Evolutionary conservation across 2,113 vertebrate species (phyloP), one percentile per base, ranked within the genome.

Genomic region (Narcine bancroftii): DNA sequence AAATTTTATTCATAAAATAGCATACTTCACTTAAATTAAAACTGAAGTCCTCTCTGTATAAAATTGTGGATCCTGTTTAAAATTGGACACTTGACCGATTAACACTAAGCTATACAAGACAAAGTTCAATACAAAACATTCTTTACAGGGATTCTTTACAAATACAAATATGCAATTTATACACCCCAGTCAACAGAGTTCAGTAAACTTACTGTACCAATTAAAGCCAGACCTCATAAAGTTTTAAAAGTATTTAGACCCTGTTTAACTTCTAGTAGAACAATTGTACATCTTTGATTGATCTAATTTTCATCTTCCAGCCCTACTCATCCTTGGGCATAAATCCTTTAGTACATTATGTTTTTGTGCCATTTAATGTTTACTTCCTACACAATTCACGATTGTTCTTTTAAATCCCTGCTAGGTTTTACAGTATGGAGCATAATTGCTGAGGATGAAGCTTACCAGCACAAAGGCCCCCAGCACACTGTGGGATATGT

Each of bases 401-500:
- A 47, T 69, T 69, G 47, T 29, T 69, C 89, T 29, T 91, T 69
- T 91, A 69, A 77, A 92, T 63, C 15, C 17, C 72, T 60, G 89
- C 93, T 93, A 93, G 95, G 94, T 94, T 95, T 96, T 95, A 95
- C 93, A 94, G 93, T 93, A 94, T 94, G 94, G 93, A 93, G 76
- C 72, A 66, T 65, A 60, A 17, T 92, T 77, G 92, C 53, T 92
- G 92, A 94, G 92, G 93, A 93, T 96, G 95, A 97, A 96, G 97
- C 96, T 97, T 96, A 96, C 96, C 96, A 95, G 95, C 96, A 95
- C 76, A 71, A 94, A 95, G 94, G 93, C 93, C 95, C 94, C 94
- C 94, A 96, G 95, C 96, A 96, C 94, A 95, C 95, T 95, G 95
- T 96, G 96, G 96, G 95, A 95, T 94, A 95, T 95, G 92, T 95